Percentiles rank a stretch among this genome's conserved stretches.
Evolutionary conservation across 2,113 vertebrate genomes (phyloP).

Genomic region (Bostrychus sinensis): DNA sequence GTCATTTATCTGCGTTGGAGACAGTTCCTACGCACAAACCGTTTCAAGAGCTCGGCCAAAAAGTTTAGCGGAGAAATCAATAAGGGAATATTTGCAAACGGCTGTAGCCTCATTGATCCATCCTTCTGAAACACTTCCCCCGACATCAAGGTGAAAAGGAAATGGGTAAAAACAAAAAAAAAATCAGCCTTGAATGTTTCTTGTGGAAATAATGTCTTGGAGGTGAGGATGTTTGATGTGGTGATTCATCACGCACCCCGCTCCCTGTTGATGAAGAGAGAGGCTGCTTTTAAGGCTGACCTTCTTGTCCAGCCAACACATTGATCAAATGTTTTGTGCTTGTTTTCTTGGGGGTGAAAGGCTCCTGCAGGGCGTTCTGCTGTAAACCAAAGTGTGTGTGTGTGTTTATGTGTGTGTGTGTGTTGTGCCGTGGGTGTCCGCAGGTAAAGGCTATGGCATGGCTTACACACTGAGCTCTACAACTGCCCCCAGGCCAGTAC

Average conservation of each 20-base stretch:
- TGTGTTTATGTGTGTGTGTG: slow-evolving; percentile 2
- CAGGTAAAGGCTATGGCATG: slow-evolving; percentile 34
- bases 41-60: slow-evolving; percentile 17
- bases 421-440: slow-evolving; percentile 9
- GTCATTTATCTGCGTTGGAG: slow-evolving; percentile 33
- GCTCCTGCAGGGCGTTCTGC: slow-evolving; percentile 1
- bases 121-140: slow-evolving; percentile 29
- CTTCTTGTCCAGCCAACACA: slow-evolving; percentile 21
- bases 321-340: slow-evolving; percentile 42
- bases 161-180: slow-evolving; percentile 22
- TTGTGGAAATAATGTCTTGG: slow-evolving; percentile 5
- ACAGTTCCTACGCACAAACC: neutral
- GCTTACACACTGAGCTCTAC: slow-evolving; percentile 6
- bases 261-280: slow-evolving; percentile 29
- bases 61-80: slow-evolving; percentile 25
- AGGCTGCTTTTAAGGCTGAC: slow-evolving; percentile 45
- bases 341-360: slow-evolving; percentile 41
- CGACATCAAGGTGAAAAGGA: slow-evolving; percentile 19
- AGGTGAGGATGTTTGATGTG: slow-evolving; percentile 24
- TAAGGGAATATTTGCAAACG: slow-evolving; percentile 45
- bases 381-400: slow-evolving; percentile 15
- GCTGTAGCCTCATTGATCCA: slow-evolving; percentile 27
- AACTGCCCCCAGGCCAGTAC: slow-evolving; percentile 19
- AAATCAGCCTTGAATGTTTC: slow-evolving; percentile 20
- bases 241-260: slow-evolving; percentile 23